Evolutionary conservation across 1,140 invertebrate genomes (phyloP), one percentile per base, ranked within the genome.

Genomic region (Brachionus angularis): DNA sequence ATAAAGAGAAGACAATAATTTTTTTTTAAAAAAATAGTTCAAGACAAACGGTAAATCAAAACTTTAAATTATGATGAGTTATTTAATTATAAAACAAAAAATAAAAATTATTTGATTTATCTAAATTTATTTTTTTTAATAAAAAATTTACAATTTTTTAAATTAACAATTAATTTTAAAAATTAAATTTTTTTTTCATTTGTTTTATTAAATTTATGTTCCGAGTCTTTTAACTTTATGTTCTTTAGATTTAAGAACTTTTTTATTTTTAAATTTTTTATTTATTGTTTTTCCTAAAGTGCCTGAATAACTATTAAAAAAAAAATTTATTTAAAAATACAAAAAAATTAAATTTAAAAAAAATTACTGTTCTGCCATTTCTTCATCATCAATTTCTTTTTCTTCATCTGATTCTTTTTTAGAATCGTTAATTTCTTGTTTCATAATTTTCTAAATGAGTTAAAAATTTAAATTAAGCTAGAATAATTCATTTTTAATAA

Each of bases 281-380:
- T 39, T 39, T 5, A 58, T 36, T 39, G 53, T 58, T 29, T 42
- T 58, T 25, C 36, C 33, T 23, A 58, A 14, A 21, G 53, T 39
- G 39, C 25, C 39, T 27, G 53, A 58, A 58, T 23, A 58, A 39
- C 53, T 58, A 21, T 12, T 36, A 23, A 50, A 25, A 5, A 50
- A 50, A 3, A 5, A 10, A n/a, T n/a, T n/a, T n/a, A n/a, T n/a
- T 50, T 16, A 55, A 29, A 34, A 10, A 33, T 34, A 18, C 29
- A 31, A 53, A 5, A 18, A 16, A 33, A 55, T 25, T 10, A 31
- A 12, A 14, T 53, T 27, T 53, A 2, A 47, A 12, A 21, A 16
- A 47, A 16, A 39, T 47, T 50, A 67, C 62, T 67, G 42, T 67
- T 67, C 62, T 31, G 62, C 62, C 62, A 67, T 67, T 23, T 67